Percentiles rank a stretch among this genome's conserved stretches.
These are phyloP conservation scores for Tympanoctomys barrerae DNA, from an alignment of 2,797 vertebrate genomes.

Conservation along the genomic window DNA sequence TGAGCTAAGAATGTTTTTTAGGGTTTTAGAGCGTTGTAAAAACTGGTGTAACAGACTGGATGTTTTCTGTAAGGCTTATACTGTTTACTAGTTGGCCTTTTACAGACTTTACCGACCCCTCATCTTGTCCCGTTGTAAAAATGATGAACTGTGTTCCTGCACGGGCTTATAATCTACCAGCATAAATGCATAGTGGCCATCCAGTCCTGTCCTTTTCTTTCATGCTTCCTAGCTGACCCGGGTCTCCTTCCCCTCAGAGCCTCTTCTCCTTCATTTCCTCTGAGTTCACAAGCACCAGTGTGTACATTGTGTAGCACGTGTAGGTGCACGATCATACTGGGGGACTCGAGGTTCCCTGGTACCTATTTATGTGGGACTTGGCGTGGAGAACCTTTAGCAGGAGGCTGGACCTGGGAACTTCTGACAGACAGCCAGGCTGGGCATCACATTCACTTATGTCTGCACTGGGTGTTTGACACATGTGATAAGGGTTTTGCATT, in stretches of 20 bases:
- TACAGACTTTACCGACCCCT: background rate
- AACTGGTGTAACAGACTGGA: background rate
- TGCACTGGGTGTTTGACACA: background rate
- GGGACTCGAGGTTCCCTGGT: background rate
- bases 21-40: constrained; percentile 27
- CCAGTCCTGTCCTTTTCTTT: background rate
- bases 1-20: constrained; percentile 66
- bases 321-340: background rate
- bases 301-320: too few relatives aligned
- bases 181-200: background rate
- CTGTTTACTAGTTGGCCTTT: background rate
- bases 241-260: background rate
- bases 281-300: background rate
- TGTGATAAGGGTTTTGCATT: background rate
- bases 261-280: background rate
- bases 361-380: background rate
- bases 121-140: background rate
- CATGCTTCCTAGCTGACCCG: background rate
- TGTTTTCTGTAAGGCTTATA: constrained; percentile 42
- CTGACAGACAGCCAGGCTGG: background rate
- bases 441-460: background rate
- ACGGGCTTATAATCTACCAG: background rate
- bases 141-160: background rate
- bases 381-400: background rate
- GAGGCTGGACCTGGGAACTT: background rate